A percentile compares a stretch with the other conserved stretches of the same genome.
Conservation (phyloP, 2,113 vertebrate genomes). For the Menura novaehollandiae region DNA sequence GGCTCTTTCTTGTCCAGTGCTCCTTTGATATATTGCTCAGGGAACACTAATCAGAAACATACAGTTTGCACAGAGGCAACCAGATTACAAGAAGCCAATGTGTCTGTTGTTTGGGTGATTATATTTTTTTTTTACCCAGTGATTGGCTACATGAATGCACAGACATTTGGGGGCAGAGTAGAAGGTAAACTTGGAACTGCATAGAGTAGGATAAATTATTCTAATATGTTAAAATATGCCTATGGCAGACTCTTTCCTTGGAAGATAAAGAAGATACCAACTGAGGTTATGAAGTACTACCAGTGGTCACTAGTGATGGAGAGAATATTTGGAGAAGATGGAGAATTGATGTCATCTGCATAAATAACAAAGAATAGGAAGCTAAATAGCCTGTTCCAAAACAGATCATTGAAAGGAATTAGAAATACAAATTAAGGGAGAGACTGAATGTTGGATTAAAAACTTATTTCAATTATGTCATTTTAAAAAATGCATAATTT, state of each 20-base stretch:
- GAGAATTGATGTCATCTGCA: background rate
- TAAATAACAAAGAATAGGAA: conserved; percentile 1
- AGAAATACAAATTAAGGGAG: background rate
- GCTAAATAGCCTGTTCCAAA: background rate
- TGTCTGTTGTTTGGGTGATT: background rate
- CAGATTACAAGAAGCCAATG: conserved; percentile 11
- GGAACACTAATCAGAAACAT: background rate
- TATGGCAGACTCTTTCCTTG: background rate
- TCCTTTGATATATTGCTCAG: conserved; percentile 14
- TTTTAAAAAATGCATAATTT: background rate
- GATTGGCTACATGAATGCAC: background rate
- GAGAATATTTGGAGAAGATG: background rate
- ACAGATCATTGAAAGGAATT: background rate
- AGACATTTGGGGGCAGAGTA: background rate
- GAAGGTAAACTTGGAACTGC: background rate
- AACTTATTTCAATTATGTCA: background rate
- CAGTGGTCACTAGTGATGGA: background rate
- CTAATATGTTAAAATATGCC: background rate
- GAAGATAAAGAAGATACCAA: conserved; percentile 5
- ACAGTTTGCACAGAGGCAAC: background rate
- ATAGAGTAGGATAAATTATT: background rate
- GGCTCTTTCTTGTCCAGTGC: background rate
- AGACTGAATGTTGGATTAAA: background rate
- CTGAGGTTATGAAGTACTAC: background rate
- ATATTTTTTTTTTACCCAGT: background rate